phyloP scores from a whole-genome alignment of 2,888 invertebrate species.

The Platypus cylindrus region DNA sequence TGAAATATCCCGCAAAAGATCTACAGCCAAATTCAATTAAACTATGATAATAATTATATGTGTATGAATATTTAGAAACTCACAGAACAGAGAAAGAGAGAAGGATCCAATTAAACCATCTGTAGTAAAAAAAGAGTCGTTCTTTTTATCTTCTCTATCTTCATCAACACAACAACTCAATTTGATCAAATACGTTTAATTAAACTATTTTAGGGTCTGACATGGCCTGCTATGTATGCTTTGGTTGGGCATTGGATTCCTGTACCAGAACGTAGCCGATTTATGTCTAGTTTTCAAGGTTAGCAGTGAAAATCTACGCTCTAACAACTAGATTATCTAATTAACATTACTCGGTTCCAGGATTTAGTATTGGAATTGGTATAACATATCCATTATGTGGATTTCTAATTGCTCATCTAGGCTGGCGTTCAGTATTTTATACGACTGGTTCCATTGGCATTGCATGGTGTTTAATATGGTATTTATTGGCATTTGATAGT shows the following conservation, averaged over 20 bases:
- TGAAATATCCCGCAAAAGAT: too few species aligned
- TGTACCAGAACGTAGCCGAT: conserved; percentile 53
- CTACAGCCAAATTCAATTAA: too few species aligned
- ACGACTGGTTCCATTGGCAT: conserved; percentile 50
- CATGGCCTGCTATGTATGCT: conserved; percentile 67
- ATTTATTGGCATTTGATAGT: conserved; percentile 53
- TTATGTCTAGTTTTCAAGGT: conserved; percentile 66
- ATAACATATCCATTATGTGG: conserved; percentile 58
- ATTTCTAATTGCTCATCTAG: conserved; percentile 52
- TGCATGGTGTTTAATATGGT: conserved; percentile 56
- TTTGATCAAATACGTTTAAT: too few species aligned
- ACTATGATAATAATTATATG: too few species aligned
- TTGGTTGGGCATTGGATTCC: conserved; percentile 63
- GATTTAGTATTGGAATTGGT: conserved; percentile 62
- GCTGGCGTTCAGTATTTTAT: conserved; percentile 57
- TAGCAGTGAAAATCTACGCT: neutral
- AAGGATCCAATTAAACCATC: too few species aligned
- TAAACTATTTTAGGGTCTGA: conserved; percentile 42
- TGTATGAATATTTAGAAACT: too few species aligned
- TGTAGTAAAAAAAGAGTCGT: too few species aligned
- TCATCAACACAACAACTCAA: conserved; percentile 5
- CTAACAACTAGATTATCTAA: neutral
- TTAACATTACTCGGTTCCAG: conserved; percentile 32
- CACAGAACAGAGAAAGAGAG: conserved; percentile 6
- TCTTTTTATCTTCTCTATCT: conserved; percentile 3